Conservation (phyloP, 2,797 vertebrate genomes). For the Adelosebastes latens region DNA sequence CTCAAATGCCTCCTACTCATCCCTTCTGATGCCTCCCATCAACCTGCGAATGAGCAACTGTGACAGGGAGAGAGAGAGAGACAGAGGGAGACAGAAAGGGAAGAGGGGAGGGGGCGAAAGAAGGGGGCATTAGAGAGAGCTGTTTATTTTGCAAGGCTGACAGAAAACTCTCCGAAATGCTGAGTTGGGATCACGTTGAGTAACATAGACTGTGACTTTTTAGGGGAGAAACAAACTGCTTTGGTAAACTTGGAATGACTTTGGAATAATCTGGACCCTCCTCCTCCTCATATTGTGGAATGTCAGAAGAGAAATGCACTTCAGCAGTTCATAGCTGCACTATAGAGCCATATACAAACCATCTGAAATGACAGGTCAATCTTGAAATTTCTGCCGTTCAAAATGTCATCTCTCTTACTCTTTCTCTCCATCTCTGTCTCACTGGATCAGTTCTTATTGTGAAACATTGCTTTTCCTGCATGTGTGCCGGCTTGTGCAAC, state of each 20-base stretch:
- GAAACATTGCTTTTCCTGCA: background rate
- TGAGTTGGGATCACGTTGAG: conserved; percentile 73
- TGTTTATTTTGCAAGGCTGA: conserved; percentile 82
- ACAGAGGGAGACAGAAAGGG: conserved; percentile 51
- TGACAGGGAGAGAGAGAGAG: conserved; percentile 72
- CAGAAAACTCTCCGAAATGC: conserved; percentile 76
- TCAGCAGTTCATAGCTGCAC: conserved; percentile 64
- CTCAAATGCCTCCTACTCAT: conserved; percentile 77
- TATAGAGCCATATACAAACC: conserved; percentile 26
- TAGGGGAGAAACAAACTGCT: conserved; percentile 75
- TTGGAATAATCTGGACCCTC: conserved; percentile 70
- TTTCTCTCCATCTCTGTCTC: conserved; percentile 44
- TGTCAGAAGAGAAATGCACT: conserved; percentile 65
- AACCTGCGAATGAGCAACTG: conserved; percentile 77
- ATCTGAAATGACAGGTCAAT: conserved; percentile 69
- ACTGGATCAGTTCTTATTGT: conserved; percentile 31
- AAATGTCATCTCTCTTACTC: conserved; percentile 45
- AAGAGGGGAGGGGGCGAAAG: conserved; percentile 56
- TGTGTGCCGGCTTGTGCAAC: background rate
- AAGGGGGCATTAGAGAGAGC: conserved; percentile 69
- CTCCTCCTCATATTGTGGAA: conserved; percentile 52
- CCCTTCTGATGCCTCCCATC: conserved; percentile 76
- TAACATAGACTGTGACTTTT: conserved; percentile 76
- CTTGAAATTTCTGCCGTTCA: conserved; percentile 48
- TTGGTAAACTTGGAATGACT: conserved; percentile 82